Evolutionary conservation across 2,888 invertebrate genomes (phyloP).

Genomic region (Tetranychus piercei): DNA sequence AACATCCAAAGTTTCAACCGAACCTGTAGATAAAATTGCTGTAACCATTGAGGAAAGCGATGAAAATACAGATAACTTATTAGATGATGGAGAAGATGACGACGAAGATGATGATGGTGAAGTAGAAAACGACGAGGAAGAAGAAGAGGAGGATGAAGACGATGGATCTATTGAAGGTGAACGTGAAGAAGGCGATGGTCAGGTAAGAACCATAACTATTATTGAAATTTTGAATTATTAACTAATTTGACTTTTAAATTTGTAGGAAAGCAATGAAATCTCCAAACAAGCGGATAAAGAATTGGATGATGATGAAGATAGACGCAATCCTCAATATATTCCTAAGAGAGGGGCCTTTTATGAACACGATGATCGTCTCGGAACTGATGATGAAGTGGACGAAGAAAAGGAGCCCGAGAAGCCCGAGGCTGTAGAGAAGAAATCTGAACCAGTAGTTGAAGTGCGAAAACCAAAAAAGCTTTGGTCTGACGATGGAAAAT

Average conservation of each 20-base stretch:
- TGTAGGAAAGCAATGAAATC: slow-evolving; percentile 17
- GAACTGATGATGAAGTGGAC: slow-evolving; percentile 41
- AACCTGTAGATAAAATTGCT: background rate
- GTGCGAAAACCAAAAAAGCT: slow-evolving; percentile 26
- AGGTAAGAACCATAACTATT: slow-evolving; percentile 13
- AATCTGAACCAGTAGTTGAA: background rate
- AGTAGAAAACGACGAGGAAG: slow-evolving; percentile 4
- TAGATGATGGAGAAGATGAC: background rate
- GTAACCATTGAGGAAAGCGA: background rate
- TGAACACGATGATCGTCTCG: slow-evolving; percentile 72
- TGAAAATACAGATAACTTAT: background rate
- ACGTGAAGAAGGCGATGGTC: slow-evolving; percentile 21
- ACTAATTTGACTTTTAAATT: background rate
- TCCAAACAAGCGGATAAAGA: slow-evolving; percentile 33
- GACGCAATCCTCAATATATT: slow-evolving; percentile 89
- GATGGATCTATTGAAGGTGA: slow-evolving; percentile 22
- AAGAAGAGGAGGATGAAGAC: background rate
- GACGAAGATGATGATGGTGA: background rate
- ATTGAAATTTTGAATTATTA: background rate
- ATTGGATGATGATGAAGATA: slow-evolving; percentile 79
- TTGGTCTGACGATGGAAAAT: slow-evolving; percentile 39
- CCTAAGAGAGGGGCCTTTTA: slow-evolving; percentile 89
- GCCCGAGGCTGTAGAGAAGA: background rate
- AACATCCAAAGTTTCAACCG: too few relatives aligned
- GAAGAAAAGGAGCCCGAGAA: slow-evolving; percentile 22